Evolutionary conservation across 2,113 vertebrate species (phyloP).

Genomic region (Rhadina sibilatrix): DNA sequence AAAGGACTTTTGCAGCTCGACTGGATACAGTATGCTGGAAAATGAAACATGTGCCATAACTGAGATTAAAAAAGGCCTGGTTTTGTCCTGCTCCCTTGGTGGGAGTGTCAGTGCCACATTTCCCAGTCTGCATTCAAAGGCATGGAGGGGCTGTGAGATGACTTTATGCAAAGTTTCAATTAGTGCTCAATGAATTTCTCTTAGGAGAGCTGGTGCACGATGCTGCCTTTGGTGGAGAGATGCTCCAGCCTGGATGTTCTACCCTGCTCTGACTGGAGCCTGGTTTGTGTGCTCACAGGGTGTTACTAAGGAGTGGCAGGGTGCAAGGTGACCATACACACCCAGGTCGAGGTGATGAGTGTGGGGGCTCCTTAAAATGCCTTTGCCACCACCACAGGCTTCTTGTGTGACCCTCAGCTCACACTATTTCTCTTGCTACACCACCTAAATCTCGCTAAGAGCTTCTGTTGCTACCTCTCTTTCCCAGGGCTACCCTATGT

Average conservation of each 20-base stretch:
- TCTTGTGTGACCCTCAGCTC: neutral
- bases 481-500: accelerated
- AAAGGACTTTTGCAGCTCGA: neutral
- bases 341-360: neutral
- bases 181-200: neutral
- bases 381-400: neutral
- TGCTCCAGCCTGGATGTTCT: neutral
- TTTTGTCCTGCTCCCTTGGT: neutral
- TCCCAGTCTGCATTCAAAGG: neutral
- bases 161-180: accelerated
- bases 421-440: neutral
- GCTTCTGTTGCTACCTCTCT: neutral
- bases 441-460: neutral
- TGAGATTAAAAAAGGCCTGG: neutral
- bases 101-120: neutral
- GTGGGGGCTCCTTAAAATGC: neutral
- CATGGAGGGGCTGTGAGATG: neutral
- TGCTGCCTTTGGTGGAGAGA: neutral
- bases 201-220: accelerated
- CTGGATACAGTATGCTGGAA: neutral
- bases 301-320: neutral
- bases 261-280: neutral
- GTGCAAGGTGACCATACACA: neutral
- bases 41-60: neutral
- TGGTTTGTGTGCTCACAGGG: neutral